These are phyloP conservation scores for Acleris emargana DNA, from an alignment of 2,888 invertebrate species.

Conservation along the genomic window DNA sequence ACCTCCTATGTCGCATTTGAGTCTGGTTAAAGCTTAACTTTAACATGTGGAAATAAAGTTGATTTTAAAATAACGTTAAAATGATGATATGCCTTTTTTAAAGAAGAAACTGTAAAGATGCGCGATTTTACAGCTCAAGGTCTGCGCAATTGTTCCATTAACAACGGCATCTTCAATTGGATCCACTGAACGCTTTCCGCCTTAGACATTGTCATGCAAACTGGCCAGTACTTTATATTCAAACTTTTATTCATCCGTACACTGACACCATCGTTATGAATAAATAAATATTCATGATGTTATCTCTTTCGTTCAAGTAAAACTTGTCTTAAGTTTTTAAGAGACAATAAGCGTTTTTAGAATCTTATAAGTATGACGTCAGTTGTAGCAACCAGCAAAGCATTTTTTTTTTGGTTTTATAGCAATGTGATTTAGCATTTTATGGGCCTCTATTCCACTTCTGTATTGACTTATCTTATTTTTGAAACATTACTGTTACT, in stretches of 20 bases:
- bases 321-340: neutral
- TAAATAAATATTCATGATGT: slow-evolving; percentile 13
- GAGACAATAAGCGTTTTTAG: neutral
- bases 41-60: neutral
- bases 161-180: slow-evolving; percentile 47
- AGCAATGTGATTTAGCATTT: too few species aligned
- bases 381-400: too few species aligned
- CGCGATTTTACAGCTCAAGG: slow-evolving; percentile 55
- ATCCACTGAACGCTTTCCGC: slow-evolving; percentile 30
- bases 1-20: slow-evolving; percentile 7
- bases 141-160: slow-evolving; percentile 55
- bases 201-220: slow-evolving; percentile 30
- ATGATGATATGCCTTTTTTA: too few species aligned
- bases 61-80: too few species aligned
- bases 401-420: too few species aligned
- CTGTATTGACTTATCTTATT: too few species aligned
- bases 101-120: slow-evolving; percentile 41
- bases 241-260: slow-evolving; percentile 15
- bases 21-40: slow-evolving; percentile 7
- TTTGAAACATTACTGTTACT: too few species aligned
- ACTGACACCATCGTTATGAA: slow-evolving; percentile 4
- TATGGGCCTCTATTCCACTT: too few species aligned
- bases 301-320: slow-evolving; percentile 1
- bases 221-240: slow-evolving; percentile 20
- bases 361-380: neutral